Evolutionary conservation across 2,888 invertebrate genomes (phyloP).

Genomic region (Parasteatoda lunata): DNA sequence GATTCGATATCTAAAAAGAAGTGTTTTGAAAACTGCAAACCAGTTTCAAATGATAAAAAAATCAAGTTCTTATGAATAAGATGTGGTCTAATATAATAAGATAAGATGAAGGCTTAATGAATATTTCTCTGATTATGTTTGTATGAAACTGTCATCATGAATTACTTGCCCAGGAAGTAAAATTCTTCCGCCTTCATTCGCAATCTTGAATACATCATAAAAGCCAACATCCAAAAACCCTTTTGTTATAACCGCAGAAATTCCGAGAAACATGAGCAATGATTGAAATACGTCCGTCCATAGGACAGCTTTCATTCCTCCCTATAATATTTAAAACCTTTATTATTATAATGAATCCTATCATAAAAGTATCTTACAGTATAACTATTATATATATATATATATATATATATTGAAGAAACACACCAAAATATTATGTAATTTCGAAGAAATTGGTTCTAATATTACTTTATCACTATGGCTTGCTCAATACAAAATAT

Average conservation of each 20-base stretch:
- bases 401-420: too few relatives aligned
- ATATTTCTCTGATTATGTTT: too few relatives aligned
- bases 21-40: background rate
- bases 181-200: slow-evolving; percentile 81
- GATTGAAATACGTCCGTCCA: slow-evolving; percentile 93
- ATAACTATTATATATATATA: too few relatives aligned
- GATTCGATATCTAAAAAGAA: background rate
- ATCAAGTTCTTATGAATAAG: too few relatives aligned
- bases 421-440: too few relatives aligned
- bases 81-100: too few relatives aligned
- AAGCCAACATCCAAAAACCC: slow-evolving; percentile 76
- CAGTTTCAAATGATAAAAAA: too few relatives aligned
- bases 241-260: slow-evolving; percentile 82
- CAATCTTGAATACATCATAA: slow-evolving; percentile 81
- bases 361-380: slow-evolving; percentile 42
- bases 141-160: background rate
- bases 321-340: slow-evolving; percentile 76
- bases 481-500: too few relatives aligned
- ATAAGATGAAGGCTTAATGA: too few relatives aligned
- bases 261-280: slow-evolving; percentile 87
- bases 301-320: slow-evolving; percentile 86
- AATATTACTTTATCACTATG: too few relatives aligned
- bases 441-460: too few relatives aligned
- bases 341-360: too few relatives aligned
- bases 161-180: slow-evolving; percentile 76